Percentiles rank a stretch among this genome's conserved stretches.
Evolutionary conservation across 2,888 invertebrate species (phyloP).

Genomic region (Eudasyphora cyanicolor): DNA sequence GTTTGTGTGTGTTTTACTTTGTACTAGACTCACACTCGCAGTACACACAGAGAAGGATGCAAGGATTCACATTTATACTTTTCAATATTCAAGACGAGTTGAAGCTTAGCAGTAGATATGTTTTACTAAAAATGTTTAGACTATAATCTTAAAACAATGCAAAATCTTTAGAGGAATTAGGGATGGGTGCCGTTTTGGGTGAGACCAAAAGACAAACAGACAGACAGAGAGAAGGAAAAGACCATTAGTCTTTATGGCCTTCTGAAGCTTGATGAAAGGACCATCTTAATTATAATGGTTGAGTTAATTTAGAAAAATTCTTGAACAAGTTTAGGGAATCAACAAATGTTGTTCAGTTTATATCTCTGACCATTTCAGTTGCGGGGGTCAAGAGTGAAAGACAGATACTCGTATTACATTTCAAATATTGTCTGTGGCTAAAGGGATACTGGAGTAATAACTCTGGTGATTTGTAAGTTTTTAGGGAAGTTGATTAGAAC

Average conservation of each 20-base stretch:
- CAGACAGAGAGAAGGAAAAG: no score
- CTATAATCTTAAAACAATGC: neutral
- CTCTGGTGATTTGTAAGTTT: slow-evolving; percentile 2
- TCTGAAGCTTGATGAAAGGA: slow-evolving; percentile 1
- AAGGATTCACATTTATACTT: slow-evolving; percentile 24
- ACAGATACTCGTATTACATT: slow-evolving; percentile 3
- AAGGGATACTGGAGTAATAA: neutral
- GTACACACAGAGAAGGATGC: neutral
- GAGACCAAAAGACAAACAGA: no score
- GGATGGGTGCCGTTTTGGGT: neutral
- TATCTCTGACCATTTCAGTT: neutral
- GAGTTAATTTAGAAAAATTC: neutral
- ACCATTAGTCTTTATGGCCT: slow-evolving; percentile 41
- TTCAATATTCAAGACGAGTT: slow-evolving; percentile 29
- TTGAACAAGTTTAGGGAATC: neutral
- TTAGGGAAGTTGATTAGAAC: slow-evolving; percentile 3
- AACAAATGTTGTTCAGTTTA: neutral
- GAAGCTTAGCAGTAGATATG: slow-evolving; percentile 40
- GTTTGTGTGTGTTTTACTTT: slow-evolving; percentile 15
- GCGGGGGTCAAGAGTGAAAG: slow-evolving; percentile 48
- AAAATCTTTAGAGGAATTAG: neutral
- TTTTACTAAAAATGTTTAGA: neutral
- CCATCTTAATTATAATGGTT: slow-evolving; percentile 51
- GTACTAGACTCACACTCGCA: slow-evolving; percentile 26
- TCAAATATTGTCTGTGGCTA: slow-evolving; percentile 23